Evolutionary conservation across 2,113 vertebrate species (phyloP).

Genomic region (Silurus asotus): DNA sequence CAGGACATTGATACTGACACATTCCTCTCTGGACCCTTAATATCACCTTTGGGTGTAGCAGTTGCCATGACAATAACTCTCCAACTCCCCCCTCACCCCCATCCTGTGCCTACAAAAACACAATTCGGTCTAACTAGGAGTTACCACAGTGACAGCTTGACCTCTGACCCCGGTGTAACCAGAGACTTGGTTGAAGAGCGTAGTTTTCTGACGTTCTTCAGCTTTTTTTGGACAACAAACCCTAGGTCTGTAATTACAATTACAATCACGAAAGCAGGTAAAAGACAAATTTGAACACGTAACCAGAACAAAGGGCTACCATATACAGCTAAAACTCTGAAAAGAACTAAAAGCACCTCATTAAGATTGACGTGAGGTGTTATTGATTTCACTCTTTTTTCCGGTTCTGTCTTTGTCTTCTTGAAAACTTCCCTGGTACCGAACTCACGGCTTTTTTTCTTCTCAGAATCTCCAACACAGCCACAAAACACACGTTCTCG

Average conservation of each 20-base stretch:
- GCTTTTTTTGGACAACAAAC: background rate
- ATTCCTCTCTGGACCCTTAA: conserved; percentile 48
- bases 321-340: too few relatives aligned
- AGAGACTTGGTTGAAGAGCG: background rate
- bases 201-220: background rate
- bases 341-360: too few relatives aligned
- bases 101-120: conserved; percentile 27
- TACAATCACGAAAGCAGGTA: too few relatives aligned
- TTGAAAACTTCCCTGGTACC: background rate
- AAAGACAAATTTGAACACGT: too few relatives aligned
- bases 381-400: background rate
- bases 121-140: conserved; percentile 26
- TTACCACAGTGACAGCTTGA: conserved; percentile 34
- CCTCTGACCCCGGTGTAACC: background rate
- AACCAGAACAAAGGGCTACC: too few relatives aligned
- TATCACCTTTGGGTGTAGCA: conserved; percentile 54
- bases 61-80: conserved; percentile 32
- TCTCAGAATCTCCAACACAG: background rate
- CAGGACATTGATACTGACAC: conserved; percentile 52
- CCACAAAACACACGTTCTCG: background rate
- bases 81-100: background rate
- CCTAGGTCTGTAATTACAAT: too few relatives aligned
- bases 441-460: background rate
- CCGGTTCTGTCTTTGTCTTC: background rate
- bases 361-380: background rate